phyloP scores from a whole-genome alignment of 1,140 invertebrate species.

The Drosophila kepulauana region DNA sequence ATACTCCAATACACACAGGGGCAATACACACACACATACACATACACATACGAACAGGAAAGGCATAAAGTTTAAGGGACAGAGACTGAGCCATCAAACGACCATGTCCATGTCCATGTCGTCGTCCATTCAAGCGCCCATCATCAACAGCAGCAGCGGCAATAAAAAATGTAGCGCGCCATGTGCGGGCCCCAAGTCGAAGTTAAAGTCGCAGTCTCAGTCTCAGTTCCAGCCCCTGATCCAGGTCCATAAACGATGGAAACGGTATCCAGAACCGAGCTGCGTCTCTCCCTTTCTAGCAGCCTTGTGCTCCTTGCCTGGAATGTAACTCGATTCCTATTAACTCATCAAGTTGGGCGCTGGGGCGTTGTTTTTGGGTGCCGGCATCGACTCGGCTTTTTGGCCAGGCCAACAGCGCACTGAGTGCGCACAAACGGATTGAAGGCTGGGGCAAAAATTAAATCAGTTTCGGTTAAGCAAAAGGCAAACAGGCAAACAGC shows the following conservation, averaged over 20 bases:
- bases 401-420: constrained; percentile 29
- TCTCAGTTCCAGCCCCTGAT: not conserved
- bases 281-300: not conserved
- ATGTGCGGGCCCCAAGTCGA: constrained; percentile 58
- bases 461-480: constrained; percentile 79
- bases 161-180: constrained; percentile 75
- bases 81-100: constrained; percentile 60
- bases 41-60: constrained; percentile 16
- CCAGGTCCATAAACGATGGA: constrained; percentile 1
- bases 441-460: constrained; percentile 73
- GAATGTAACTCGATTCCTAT: constrained; percentile 85
- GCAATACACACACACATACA: constrained; percentile 19
- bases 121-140: constrained; percentile 73
- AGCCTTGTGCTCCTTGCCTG: constrained; percentile 59
- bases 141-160: constrained; percentile 42
- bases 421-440: constrained; percentile 46
- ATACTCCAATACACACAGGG: constrained; percentile 62
- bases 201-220: not conserved
- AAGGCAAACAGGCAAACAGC: not conserved
- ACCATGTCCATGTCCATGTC: constrained; percentile 68
- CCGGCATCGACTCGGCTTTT: constrained; percentile 33
- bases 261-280: constrained; percentile 26
- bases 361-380: constrained; percentile 69
- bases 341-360: constrained; percentile 83
- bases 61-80: constrained; percentile 27